Percentiles rank a stretch among this genome's conserved stretches.
These are phyloP conservation scores for Aegotheles bennettii DNA, from an alignment of 2,113 vertebrate species.

Conservation along the genomic window DNA sequence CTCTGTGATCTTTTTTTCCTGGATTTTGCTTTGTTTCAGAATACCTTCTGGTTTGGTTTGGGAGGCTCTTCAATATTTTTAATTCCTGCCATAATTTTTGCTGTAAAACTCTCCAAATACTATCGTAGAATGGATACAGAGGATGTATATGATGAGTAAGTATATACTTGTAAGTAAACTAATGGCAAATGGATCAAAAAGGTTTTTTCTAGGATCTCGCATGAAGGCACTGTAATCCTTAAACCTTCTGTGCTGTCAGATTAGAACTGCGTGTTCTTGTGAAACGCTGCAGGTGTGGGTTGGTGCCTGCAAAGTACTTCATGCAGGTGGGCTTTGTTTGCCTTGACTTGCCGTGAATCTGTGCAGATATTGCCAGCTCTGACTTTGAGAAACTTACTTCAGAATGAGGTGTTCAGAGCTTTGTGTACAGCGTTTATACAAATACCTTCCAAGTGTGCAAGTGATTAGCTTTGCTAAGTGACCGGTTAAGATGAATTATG, in stretches of 20 bases:
- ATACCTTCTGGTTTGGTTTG: slow-evolving; percentile 94
- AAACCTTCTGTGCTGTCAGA: not conserved
- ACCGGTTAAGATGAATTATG: not conserved
- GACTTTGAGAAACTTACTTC: not conserved
- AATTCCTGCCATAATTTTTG: slow-evolving; percentile 89
- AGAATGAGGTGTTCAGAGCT: not conserved
- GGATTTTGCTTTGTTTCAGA: slow-evolving; percentile 71
- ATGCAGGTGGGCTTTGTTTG: not conserved
- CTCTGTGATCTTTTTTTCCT: not conserved
- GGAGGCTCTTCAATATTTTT: slow-evolving; percentile 86
- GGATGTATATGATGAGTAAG: slow-evolving; percentile 96
- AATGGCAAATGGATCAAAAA: not conserved
- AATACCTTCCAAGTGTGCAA: not conserved
- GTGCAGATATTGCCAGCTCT: not conserved
- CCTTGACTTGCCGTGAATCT: not conserved
- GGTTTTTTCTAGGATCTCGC: not conserved
- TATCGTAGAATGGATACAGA: slow-evolving; percentile 97
- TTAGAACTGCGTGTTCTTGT: not conserved
- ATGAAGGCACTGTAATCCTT: not conserved
- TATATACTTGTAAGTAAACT: not conserved
- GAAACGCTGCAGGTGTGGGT: not conserved
- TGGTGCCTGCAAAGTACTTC: not conserved
- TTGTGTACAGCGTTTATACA: not conserved
- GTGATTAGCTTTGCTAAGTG: not conserved
- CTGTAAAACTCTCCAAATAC: slow-evolving; percentile 91